Percentiles rank a stretch among this genome's conserved stretches.
Conservation (phyloP, 1,140 invertebrate species). For the Thereuonema tuberculata region DNA sequence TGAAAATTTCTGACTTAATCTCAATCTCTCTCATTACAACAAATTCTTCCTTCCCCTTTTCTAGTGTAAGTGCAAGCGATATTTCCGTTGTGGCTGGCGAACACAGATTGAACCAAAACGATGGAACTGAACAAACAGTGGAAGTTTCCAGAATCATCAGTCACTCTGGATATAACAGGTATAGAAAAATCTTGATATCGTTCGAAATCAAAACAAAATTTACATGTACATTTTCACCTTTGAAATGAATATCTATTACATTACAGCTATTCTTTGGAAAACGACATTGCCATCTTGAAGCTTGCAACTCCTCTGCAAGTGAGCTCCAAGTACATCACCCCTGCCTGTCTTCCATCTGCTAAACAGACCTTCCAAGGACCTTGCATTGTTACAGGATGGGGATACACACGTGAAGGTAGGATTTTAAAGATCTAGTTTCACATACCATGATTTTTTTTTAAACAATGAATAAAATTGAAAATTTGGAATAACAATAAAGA, state of each 20-base stretch:
- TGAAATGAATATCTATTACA: not conserved
- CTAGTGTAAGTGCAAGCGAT: not conserved
- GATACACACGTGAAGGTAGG: slow-evolving; percentile 8
- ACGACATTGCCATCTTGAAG: slow-evolving; percentile 16
- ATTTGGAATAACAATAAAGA: too few species aligned
- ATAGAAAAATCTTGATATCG: not conserved
- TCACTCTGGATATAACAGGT: slow-evolving; percentile 12
- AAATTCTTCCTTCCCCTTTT: too few species aligned
- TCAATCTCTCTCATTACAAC: too few species aligned
- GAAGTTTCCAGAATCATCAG: slow-evolving; percentile 13
- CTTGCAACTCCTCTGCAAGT: slow-evolving; percentile 16
- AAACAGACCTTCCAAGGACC: slow-evolving; percentile 5
- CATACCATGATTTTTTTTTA: too few species aligned
- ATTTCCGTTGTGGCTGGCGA: slow-evolving; percentile 14
- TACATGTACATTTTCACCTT: not conserved
- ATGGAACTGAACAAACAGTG: slow-evolving; percentile 11
- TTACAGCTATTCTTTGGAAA: not conserved
- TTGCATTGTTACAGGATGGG: slow-evolving; percentile 18
- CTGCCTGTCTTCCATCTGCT: slow-evolving; percentile 15
- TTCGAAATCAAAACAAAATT: not conserved
- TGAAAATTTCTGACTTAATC: not conserved
- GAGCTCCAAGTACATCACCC: slow-evolving; percentile 6
- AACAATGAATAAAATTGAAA: too few species aligned
- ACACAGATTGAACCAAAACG: not conserved
- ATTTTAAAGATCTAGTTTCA: not conserved